Evolutionary conservation across 2,888 invertebrate species (phyloP).

Genomic region (Idaea straminata): DNA sequence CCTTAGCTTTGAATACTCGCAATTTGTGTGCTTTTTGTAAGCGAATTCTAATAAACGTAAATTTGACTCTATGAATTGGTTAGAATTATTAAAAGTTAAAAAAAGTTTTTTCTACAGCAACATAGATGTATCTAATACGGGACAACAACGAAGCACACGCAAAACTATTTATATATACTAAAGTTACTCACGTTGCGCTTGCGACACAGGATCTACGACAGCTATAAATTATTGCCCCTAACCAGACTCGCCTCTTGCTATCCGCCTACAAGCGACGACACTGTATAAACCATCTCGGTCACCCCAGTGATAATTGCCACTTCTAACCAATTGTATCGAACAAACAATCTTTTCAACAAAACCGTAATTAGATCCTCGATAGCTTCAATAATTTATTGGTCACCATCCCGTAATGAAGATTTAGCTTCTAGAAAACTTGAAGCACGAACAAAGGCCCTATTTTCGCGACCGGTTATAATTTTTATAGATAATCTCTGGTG

Average conservation of each 20-base stretch:
- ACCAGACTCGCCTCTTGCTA: conserved; percentile 33
- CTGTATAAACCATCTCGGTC: conserved; percentile 1
- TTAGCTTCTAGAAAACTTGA: conserved; percentile 55
- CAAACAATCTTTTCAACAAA: conserved; percentile 28
- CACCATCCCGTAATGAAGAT: conserved; percentile 66
- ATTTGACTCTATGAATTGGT: no score
- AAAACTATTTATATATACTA: conserved; percentile 58
- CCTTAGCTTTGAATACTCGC: no score
- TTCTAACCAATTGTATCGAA: conserved; percentile 18
- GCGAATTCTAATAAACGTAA: no score
- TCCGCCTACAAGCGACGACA: conserved; percentile 6
- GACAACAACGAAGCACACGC: conserved; percentile 33
- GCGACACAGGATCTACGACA: conserved; percentile 63
- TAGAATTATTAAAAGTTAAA: no score
- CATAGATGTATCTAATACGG: neutral
- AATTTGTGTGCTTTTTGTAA: no score
- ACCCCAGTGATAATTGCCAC: conserved; percentile 23
- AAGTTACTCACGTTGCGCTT: conserved; percentile 38
- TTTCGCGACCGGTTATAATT: conserved; percentile 58
- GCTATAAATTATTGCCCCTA: conserved; percentile 57
- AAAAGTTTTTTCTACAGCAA: no score
- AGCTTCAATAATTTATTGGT: conserved; percentile 59
- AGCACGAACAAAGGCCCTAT: conserved; percentile 53
- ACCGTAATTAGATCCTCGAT: conserved; percentile 59
- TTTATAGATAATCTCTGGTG: conserved; percentile 57